These are phyloP conservation scores for Cheilosia vulpina DNA, from an alignment of 2,888 invertebrate genomes.

Conservation along the genomic window DNA sequence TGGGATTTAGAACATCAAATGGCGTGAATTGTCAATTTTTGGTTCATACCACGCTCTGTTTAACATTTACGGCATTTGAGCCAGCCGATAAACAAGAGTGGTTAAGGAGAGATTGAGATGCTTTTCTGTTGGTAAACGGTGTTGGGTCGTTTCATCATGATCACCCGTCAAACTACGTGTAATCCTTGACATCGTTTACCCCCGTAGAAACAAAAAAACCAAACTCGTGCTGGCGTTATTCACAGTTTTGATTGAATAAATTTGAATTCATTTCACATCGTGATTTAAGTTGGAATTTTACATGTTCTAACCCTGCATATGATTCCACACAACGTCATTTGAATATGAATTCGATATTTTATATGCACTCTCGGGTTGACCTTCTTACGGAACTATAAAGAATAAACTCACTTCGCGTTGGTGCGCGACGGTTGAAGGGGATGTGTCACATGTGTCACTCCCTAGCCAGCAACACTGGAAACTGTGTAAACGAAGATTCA, in stretches of 20 bases:
- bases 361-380: slow-evolving; percentile 6
- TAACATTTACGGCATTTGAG: not conserved
- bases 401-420: no score
- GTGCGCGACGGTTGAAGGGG: not conserved
- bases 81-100: slow-evolving; percentile 2
- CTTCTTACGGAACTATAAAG: slow-evolving; percentile 17
- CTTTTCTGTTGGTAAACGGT: not conserved
- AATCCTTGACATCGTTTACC: slow-evolving; percentile 25
- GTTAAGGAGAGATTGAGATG: not conserved
- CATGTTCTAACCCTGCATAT: not conserved
- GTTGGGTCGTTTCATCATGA: not conserved
- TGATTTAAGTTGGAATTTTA: not conserved
- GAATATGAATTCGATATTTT: slow-evolving; percentile 59
- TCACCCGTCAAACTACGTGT: not conserved
- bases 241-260: slow-evolving; percentile 37
- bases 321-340: slow-evolving; percentile 24
- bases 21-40: not conserved
- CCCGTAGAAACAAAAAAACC: not conserved
- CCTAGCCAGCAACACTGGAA: not conserved
- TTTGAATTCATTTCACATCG: slow-evolving; percentile 24
- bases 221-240: not conserved
- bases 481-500: slow-evolving; percentile 33
- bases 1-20: not conserved
- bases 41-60: not conserved
- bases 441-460: slow-evolving; percentile 18